phyloP scores from a whole-genome alignment of 2,888 invertebrate genomes.

The Melanotus villosus region DNA sequence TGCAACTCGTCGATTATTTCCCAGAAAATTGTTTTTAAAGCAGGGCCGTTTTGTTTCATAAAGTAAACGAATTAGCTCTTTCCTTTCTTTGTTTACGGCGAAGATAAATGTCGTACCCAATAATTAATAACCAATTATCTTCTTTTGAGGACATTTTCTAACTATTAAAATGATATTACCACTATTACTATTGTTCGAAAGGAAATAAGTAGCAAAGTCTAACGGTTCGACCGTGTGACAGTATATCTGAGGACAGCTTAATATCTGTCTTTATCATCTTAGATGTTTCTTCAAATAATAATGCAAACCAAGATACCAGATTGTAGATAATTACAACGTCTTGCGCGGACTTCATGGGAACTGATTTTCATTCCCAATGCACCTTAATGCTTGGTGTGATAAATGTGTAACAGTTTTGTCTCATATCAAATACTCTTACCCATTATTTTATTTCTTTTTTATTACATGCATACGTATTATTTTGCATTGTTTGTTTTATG shows the following conservation, averaged over 20 bases:
- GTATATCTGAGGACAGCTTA: slow-evolving; percentile 52
- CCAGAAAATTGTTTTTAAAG: too few species aligned
- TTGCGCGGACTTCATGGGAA: slow-evolving; percentile 42
- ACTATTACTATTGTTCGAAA: slow-evolving; percentile 53
- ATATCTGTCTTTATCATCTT: slow-evolving; percentile 54
- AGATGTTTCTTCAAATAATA: slow-evolving; percentile 53
- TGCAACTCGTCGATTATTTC: too few species aligned
- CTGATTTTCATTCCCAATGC: slow-evolving; percentile 32
- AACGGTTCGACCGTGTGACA: slow-evolving; percentile 51
- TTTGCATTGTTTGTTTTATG: slow-evolving; percentile 34
- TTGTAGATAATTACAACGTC: slow-evolving; percentile 33
- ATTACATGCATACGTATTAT: slow-evolving; percentile 23
- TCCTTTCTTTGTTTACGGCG: slow-evolving; percentile 5
- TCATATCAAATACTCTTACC: slow-evolving; percentile 19
- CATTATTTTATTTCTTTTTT: too few species aligned
- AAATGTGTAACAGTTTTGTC: slow-evolving; percentile 38
- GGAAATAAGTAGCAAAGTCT: slow-evolving; percentile 45
- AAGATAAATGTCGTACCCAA: slow-evolving; percentile 29
- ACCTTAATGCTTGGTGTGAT: slow-evolving; percentile 8
- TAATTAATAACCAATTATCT: slow-evolving; percentile 38
- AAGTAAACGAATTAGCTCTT: slow-evolving; percentile 6
- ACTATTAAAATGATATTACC: slow-evolving; percentile 54
- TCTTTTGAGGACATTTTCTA: slow-evolving; percentile 47
- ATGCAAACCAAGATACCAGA: slow-evolving; percentile 33
- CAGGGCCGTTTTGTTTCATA: background rate